A percentile compares a stretch with the other conserved stretches of the same genome.
phyloP scores from a whole-genome alignment of 2,888 invertebrate species.

The Eristalinus aeneus region DNA sequence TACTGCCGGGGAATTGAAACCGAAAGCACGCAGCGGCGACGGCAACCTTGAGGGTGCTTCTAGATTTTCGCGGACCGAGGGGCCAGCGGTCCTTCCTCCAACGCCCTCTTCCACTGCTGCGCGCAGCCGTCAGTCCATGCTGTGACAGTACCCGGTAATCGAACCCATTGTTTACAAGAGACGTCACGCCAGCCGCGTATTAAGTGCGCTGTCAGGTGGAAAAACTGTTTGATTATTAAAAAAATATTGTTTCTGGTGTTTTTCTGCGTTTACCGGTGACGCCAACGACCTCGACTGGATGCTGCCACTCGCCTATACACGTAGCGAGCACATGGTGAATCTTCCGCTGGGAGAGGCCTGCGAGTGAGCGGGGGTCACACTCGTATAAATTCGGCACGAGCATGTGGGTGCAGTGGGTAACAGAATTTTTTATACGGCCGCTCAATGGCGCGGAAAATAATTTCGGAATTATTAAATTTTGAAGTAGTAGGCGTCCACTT shows the following conservation, averaged over 20 bases:
- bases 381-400: constrained; percentile 37
- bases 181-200: constrained; percentile 4
- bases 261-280: not conserved
- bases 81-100: not conserved
- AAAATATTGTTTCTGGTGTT: not conserved
- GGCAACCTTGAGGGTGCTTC: constrained; percentile 54
- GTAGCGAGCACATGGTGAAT: not conserved
- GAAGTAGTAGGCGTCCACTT: not conserved
- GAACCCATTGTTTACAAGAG: constrained; percentile 8
- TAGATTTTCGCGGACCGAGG: constrained; percentile 26
- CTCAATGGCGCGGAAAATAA: constrained; percentile 9
- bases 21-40: constrained; percentile 50
- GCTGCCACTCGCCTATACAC: not conserved
- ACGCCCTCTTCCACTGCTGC: not conserved
- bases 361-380: not conserved
- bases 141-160: constrained; percentile 28
- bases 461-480: not conserved
- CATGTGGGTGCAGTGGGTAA: constrained; percentile 22
- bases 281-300: not conserved
- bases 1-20: constrained; percentile 41
- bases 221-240: constrained; percentile 40
- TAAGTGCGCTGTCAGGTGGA: constrained; percentile 22
- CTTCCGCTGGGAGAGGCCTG: constrained; percentile 4
- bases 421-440: not conserved
- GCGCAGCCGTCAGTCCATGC: not conserved